Base-by-base conservation (phyloP, 2,797 vertebrate species). In the Halcyon chelicuti region DNA sequence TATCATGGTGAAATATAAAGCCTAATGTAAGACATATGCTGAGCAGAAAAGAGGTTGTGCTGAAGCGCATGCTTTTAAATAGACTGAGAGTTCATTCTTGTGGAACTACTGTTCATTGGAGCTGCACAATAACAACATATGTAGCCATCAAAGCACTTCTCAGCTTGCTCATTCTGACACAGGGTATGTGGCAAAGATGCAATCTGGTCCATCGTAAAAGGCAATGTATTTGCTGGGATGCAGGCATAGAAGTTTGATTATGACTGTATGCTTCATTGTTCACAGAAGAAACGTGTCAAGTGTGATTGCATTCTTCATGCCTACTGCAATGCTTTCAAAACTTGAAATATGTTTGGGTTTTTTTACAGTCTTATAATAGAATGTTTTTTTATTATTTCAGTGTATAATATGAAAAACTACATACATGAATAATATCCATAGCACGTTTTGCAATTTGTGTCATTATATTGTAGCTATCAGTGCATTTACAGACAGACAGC, bases 141-240 rank as follows among this genome's bases (percentile, higher is more conserved):
- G 91, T 70, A 95, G 73, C 72, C 68, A 95, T 80, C 87, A 92
- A 86, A 91, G 78, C 23, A 39, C 87, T 94, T 97, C 91, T 93
- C 90, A 92, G 91, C 78, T 91, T 95, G 91, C 84, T 93, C 81
- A 80, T 92, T 94, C 92, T 91, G 57, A 95, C 52, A 92, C 8
- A 37, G 84, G 29, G 33, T 86, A 90, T 80, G 90, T 95, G 91
- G 93, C 76, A 94, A 94, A 83, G 85, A 90, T 77, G 66, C 90
- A 96, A 91, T 96, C 88, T 95, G 96, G 94, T 85, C 86, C 74
- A 73, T 9, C 85, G 65, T 78, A 87, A 95, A 91, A 94, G 57
- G 54, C 84, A 92, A 25, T 60, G 80, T 52, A 74, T 90, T 76
- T 92, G 57, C 49, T 87, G 47, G 40, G 83, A 49, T 86, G 92